Base-by-base conservation (phyloP, 2,888 invertebrate genomes). In the Aporophyla nigra region DNA sequence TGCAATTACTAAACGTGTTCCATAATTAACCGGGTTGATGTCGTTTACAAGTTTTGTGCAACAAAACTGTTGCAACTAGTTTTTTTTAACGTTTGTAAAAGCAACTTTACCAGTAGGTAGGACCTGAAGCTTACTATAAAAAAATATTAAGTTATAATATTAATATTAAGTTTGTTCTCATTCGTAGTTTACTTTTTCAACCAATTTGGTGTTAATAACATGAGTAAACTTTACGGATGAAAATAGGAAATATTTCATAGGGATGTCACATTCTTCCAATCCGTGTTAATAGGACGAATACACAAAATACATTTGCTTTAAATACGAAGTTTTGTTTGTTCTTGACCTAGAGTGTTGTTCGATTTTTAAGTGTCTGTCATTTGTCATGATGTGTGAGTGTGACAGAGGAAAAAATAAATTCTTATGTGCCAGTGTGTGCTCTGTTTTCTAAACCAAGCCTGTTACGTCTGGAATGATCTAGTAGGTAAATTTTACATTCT, bases 1-100 rank as follows among this genome's bases (percentile, higher is more conserved):
- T 74, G 77, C 84, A 88, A 87, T 89, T 88, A 89, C 81, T 77
- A 80, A 87, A 89, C 82, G 71, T 81, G 81, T 83, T 83, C 76
- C 76, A 82, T 86, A 81, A 82, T 69, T 78, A 79, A 75, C 74
- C 68, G 24, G 67, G 49, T 66, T 67, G 73, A 74, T 76, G 70
- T 63, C 70, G 46, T 69, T 69, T 65, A 68, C 63, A 72, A 49
- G 61, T 83, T 80, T 62, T 43, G 43, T 74, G 72, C 43, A 43
- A n/a, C 5, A 51, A 51, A 51, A 51, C 27, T 40, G 33, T 53
- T 58, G 12, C n/a, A 53, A 40, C 27, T 14, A 19, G 1, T 63
- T 67, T n/a, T 16, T 27, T 69, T n/a, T 74, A 16, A 16, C n/a
- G 2, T 49, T 21, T 21, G 3, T 40, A 49, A 21, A 21, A 33